Evolutionary conservation across 2,113 vertebrate species (phyloP).

Genomic region (Scopus umbretta): DNA sequence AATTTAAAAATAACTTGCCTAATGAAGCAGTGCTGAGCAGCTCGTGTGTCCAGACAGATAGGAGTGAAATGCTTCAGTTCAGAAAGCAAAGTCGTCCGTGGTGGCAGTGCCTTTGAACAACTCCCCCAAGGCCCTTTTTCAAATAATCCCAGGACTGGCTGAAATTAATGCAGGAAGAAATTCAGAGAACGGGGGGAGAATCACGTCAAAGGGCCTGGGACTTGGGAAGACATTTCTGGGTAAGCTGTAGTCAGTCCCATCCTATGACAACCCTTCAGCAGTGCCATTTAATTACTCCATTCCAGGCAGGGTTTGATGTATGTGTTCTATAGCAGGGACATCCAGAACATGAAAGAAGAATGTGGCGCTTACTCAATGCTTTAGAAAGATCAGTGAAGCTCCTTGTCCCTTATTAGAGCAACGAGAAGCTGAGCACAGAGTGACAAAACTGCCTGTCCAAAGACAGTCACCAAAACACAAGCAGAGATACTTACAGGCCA

Average conservation of each 20-base stretch:
- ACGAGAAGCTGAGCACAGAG: neutral
- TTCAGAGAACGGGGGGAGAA: conserved; percentile 25
- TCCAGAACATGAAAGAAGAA: conserved; percentile 12
- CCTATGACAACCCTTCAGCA: neutral
- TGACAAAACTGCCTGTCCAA: neutral
- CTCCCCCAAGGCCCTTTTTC: conserved; percentile 22
- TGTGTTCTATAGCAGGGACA: neutral
- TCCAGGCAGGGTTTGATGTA: neutral
- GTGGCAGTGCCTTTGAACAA: conserved; percentile 47
- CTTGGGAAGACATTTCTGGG: conserved; percentile 32
- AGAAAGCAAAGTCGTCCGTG: neutral
- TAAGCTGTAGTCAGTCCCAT: conserved; percentile 9
- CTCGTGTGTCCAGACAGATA: conserved; percentile 53
- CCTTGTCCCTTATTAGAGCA: neutral
- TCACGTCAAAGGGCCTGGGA: neutral
- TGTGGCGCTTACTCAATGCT: neutral
- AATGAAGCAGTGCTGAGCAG: conserved; percentile 47
- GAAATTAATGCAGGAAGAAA: conserved; percentile 51
- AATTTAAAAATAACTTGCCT: conserved; percentile 62
- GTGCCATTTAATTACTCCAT: conserved; percentile 7
- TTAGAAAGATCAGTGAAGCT: neutral
- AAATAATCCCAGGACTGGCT: conserved; percentile 38
- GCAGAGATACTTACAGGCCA: neutral
- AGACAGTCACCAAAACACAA: neutral
- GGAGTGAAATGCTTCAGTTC: conserved; percentile 42